These are phyloP conservation scores for Osmerus eperlanus DNA, from an alignment of 2,113 vertebrate species.

Conservation along the genomic window DNA sequence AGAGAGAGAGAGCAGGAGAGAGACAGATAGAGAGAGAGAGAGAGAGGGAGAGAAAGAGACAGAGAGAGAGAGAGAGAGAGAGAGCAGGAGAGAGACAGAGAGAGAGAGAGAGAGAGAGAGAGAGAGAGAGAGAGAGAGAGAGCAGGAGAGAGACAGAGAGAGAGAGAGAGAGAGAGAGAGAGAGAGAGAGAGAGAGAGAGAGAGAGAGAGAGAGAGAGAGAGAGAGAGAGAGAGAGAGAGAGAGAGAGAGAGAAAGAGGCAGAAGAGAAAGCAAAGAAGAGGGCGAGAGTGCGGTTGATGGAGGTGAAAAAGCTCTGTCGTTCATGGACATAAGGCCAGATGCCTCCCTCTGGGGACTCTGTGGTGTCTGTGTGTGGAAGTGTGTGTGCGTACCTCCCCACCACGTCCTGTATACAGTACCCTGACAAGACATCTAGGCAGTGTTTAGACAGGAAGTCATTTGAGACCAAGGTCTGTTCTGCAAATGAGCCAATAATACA, in stretches of 20 bases:
- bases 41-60: background rate
- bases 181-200: background rate
- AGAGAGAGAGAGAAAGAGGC: background rate
- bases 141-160: background rate
- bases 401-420: no score
- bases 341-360: no score
- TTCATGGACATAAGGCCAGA: no score
- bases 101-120: background rate
- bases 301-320: no score
- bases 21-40: background rate
- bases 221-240: conserved; percentile 34
- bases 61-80: conserved; percentile 28
- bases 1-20: background rate
- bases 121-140: conserved; percentile 32
- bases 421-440: no score
- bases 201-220: background rate
- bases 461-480: no score
- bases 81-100: background rate
- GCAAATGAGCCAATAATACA: no score
- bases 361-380: no score
- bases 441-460: no score
- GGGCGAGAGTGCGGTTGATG: background rate
- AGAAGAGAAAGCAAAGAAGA: background rate
- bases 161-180: background rate
- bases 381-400: no score